Percentiles rank a stretch among this genome's conserved stretches.
phyloP scores from a whole-genome alignment of 37 sponge, comb jelly and placozoan genomes.

The Tethya wilhelma region DNA sequence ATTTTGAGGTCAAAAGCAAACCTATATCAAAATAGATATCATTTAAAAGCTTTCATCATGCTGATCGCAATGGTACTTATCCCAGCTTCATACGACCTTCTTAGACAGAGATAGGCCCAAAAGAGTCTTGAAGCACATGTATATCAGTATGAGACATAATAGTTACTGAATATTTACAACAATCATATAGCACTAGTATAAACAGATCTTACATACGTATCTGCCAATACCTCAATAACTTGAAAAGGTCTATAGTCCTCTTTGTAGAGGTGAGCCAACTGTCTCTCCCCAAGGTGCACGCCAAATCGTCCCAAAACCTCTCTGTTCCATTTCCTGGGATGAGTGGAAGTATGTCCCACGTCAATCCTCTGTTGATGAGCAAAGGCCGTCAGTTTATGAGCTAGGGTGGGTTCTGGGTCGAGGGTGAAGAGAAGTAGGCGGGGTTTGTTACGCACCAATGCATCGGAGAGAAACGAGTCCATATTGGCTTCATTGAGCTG shows the following conservation, averaged over 20 bases:
- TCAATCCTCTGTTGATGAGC: constrained; percentile 8
- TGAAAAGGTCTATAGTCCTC: constrained; percentile 31
- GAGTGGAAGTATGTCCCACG: constrained; percentile 40
- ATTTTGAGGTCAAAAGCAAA: too few species aligned
- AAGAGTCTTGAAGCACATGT: too few species aligned
- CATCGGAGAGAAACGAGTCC: constrained; percentile 25
- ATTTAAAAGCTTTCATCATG: too few species aligned
- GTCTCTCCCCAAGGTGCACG: constrained; percentile 13
- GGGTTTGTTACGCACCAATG: constrained; percentile 48
- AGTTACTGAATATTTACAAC: too few species aligned
- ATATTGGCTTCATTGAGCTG: constrained; percentile 17
- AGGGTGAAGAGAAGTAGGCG: constrained; percentile 36
- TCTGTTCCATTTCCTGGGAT: not conserved
- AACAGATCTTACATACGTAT: too few species aligned
- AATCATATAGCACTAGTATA: too few species aligned
- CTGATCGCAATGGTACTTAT: too few species aligned
- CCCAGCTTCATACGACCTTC: too few species aligned
- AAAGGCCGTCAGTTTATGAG: constrained; percentile 39
- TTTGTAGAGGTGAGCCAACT: constrained; percentile 41
- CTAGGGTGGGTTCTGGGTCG: constrained; percentile 43
- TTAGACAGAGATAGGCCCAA: too few species aligned
- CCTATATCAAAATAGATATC: too few species aligned
- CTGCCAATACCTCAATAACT: too few species aligned
- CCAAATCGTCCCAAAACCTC: constrained; percentile 1
- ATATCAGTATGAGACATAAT: not conserved